Base-by-base conservation (phyloP, 2,113 vertebrate genomes). In the Tiliqua scincoides region DNA sequence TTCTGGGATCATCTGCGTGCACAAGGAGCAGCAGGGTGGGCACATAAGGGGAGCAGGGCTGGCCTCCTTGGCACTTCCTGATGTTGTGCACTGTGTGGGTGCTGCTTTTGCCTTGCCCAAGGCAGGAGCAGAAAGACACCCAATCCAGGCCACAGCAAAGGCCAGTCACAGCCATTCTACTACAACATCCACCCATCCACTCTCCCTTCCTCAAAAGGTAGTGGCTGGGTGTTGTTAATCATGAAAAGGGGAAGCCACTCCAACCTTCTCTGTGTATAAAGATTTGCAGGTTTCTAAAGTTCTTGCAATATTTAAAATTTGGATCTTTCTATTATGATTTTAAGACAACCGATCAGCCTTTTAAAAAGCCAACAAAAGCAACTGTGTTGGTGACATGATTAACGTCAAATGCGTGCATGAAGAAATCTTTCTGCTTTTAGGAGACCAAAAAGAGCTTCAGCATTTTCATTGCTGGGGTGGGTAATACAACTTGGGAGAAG, bases 1-100 rank as follows among this genome's bases (percentile, higher is more conserved):
- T 93, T 95, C 89, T 88, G 87, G 93, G 92, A 93, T 93, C 91
- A 87, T 79, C 83, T 88, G 94, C 93, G 91, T 35, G 93, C 95
- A 94, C 79, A 72, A 83, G 48, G 85, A 86, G 82, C 27, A n/a
- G 48, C n/a, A 25, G 35, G 68, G 21, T 14, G 48, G 80, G n/a
- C 21, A 9, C 48, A 17, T n/a, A 70, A 10, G 65, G 27, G 14
- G 25, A 1, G 2, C 10, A 20, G 20, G 18, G 12, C 70, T 57
- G 54, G 17, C 54, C 54, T 11, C 30, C 30, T 2, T 3, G 65
- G 14, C 30, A 68, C 27, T 17, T 27, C 14, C 2, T 57, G 11
- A 12, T 57, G 54, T 17, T 12, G 54, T 12, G 54, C 65, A 4
- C 12, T n/a, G 65, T 10, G n/a, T 68, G 30, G 4, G 4, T n/a